These are phyloP conservation scores for Mergus octosetaceus DNA, from an alignment of 2,797 vertebrate genomes.

Conservation along the genomic window DNA sequence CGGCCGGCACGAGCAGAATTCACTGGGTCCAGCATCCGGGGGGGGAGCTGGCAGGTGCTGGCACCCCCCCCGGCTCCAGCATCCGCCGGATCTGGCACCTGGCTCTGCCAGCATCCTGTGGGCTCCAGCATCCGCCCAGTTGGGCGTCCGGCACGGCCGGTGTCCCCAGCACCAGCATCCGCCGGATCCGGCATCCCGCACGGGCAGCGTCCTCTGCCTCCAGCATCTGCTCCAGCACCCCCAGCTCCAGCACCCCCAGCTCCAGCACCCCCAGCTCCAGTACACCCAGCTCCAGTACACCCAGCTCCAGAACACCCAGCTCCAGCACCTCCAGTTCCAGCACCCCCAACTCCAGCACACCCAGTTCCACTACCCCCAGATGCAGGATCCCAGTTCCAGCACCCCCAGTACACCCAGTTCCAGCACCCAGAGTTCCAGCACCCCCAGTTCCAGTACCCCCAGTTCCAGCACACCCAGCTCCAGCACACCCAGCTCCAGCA, in stretches of 20 bases:
- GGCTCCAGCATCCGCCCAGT: background rate
- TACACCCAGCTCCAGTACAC: accelerated
- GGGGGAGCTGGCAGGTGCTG: no score
- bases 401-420: background rate
- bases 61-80: background rate
- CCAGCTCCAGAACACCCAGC: accelerated
- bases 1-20: background rate
- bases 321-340: no score
- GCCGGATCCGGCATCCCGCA: background rate
- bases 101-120: background rate
- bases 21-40: background rate
- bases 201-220: background rate
- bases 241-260: no score
- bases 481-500: no score
- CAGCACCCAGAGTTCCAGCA: no score
- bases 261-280: background rate
- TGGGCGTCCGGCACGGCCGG: background rate
- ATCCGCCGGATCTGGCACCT: background rate
- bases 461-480: no score
- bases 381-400: background rate
- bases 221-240: background rate
- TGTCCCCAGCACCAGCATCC: background rate
- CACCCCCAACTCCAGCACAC: no score
- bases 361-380: background rate
- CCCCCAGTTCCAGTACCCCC: no score